Evolutionary conservation across 2,888 invertebrate species (phyloP).

Genomic region (Drosophila longiperda): DNA sequence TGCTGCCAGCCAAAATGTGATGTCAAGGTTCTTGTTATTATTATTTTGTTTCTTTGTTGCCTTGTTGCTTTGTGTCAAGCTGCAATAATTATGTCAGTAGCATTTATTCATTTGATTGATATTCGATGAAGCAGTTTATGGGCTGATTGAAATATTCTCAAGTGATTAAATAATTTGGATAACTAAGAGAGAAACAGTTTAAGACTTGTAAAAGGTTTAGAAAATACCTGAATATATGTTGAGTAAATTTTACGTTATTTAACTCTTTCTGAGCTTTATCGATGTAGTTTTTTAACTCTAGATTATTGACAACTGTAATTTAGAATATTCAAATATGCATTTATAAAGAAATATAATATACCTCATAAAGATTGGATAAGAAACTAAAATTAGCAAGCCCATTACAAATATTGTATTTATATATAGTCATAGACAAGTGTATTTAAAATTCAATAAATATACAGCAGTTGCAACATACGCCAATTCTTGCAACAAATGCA

Average conservation of each 20-base stretch:
- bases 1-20: conserved; percentile 56
- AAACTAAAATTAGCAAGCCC: background rate
- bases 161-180: background rate
- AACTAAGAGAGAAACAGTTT: background rate
- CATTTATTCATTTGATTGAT: conserved; percentile 73
- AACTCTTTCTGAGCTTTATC: background rate
- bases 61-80: conserved; percentile 24
- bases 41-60: conserved; percentile 26
- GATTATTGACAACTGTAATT: background rate
- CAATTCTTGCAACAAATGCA: conserved; percentile 2
- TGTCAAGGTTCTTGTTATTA: conserved; percentile 30
- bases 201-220: background rate
- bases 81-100: conserved; percentile 80
- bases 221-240: background rate
- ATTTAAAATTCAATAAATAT: background rate
- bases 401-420: background rate
- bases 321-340: background rate
- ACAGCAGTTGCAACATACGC: conserved; percentile 2
- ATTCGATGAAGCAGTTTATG: conserved; percentile 8
- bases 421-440: background rate
- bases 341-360: background rate
- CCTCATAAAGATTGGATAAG: background rate
- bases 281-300: background rate
- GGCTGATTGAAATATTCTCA: background rate
- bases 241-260: background rate